Evolutionary conservation across 2,888 invertebrate species (phyloP).

Genomic region (Mesorhabditis belari): DNA sequence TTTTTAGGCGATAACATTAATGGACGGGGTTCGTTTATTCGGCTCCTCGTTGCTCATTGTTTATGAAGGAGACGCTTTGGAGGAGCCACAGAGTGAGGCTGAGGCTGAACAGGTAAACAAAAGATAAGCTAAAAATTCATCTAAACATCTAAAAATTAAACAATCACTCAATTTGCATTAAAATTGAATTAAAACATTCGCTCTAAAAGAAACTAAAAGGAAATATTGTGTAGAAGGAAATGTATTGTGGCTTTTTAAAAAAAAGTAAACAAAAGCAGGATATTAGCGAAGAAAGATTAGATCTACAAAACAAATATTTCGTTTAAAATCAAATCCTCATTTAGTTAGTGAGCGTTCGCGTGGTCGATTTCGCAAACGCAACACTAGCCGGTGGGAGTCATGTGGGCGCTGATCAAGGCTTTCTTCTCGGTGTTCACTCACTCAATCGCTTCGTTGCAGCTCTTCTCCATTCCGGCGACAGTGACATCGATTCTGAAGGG

Average conservation of each 20-base stretch:
- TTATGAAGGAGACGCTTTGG: constrained; percentile 64
- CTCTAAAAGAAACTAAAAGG: too few relatives aligned
- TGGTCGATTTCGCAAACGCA: constrained; percentile 86
- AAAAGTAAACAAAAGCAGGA: too few relatives aligned
- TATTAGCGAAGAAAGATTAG: neutral
- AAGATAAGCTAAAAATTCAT: too few relatives aligned
- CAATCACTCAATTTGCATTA: too few relatives aligned
- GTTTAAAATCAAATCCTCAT: neutral
- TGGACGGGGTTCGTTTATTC: constrained; percentile 75
- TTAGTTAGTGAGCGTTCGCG: constrained; percentile 67
- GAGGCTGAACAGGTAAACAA: neutral
- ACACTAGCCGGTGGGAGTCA: constrained; percentile 26
- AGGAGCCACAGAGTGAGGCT: constrained; percentile 1
- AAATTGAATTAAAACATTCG: too few relatives aligned
- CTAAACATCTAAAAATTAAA: too few relatives aligned
- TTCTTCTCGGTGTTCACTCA: constrained; percentile 29
- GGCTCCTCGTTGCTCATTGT: constrained; percentile 78
- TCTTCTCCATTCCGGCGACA: neutral
- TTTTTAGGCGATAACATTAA: neutral
- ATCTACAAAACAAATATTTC: neutral
- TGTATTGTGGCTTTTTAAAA: too few relatives aligned
- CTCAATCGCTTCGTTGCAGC: constrained; percentile 9
- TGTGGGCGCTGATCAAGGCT: constrained; percentile 32
- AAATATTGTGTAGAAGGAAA: too few relatives aligned
- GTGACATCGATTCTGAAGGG: neutral